These are phyloP conservation scores for Nothoprocta pentlandii DNA, from an alignment of 2,113 vertebrate genomes.

Conservation along the genomic window DNA sequence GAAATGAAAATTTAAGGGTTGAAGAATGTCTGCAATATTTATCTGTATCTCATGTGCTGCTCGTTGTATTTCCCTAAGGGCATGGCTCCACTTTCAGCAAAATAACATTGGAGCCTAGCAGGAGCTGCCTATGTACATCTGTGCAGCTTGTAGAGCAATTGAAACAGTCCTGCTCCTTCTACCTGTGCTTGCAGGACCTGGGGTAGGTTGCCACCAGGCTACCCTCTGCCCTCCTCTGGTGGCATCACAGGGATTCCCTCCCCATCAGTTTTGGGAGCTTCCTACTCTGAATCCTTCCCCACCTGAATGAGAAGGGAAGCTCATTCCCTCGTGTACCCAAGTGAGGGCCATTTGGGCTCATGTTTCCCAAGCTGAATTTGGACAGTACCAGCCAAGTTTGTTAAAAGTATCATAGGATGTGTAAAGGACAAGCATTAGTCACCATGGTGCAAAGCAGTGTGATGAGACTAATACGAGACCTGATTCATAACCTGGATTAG, in stretches of 20 bases:
- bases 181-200: background rate
- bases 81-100: background rate
- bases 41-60: background rate
- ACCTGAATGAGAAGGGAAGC: background rate
- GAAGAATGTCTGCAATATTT: background rate
- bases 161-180: background rate
- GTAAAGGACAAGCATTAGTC: constrained; percentile 57
- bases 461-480: background rate
- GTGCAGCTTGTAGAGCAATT: background rate
- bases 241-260: background rate
- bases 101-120: background rate
- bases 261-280: background rate
- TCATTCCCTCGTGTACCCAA: background rate
- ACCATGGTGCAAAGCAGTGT: background rate
- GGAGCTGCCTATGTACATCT: background rate
- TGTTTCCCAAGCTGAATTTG: background rate
- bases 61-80: background rate
- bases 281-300: background rate
- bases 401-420: constrained; percentile 13
- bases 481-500: constrained; percentile 34
- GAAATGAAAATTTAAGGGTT: background rate
- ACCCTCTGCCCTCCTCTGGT: background rate
- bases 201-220: background rate
- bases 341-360: background rate
- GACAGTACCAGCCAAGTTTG: background rate